Conservation (phyloP, 2,113 vertebrate genomes). For the Clarias gariepinus region DNA sequence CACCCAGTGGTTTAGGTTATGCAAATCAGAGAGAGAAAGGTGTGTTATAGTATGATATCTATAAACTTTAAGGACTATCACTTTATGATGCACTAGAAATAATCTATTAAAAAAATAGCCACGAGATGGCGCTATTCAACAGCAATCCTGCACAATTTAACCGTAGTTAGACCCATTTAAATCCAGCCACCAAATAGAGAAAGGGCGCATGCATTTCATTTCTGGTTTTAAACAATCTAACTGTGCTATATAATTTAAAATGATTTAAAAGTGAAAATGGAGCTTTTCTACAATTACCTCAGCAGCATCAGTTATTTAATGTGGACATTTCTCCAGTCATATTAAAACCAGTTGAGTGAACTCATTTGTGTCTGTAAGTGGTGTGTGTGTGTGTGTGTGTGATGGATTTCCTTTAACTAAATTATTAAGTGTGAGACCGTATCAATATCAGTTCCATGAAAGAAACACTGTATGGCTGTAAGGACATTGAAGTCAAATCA, state of each 20-base stretch:
- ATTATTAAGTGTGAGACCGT: constrained; percentile 63
- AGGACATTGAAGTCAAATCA: not conserved
- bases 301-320: constrained; percentile 64
- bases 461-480: constrained; percentile 13
- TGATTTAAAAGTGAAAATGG: not conserved
- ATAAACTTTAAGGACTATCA: not conserved
- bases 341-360: constrained; percentile 61
- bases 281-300: constrained; percentile 13
- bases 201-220: not conserved
- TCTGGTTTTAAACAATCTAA: not conserved
- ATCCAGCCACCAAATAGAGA: not conserved
- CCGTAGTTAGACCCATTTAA: not conserved
- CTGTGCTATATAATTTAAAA: not conserved
- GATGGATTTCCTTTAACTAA: constrained; percentile 56
- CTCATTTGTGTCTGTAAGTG: constrained; percentile 49
- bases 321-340: constrained; percentile 63
- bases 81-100: not conserved
- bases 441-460: constrained; percentile 50
- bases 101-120: not conserved
- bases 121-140: constrained; percentile 24
- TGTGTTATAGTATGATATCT: constrained; percentile 69
- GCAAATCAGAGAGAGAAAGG: constrained; percentile 86
- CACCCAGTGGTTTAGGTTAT: constrained; percentile 88
- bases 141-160: not conserved
- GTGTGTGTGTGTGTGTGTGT: constrained; percentile 47